A percentile compares a stretch with the other conserved stretches of the same genome.
These are phyloP conservation scores for Nymphalis c-album DNA, from an alignment of 2,888 invertebrate genomes.

Conservation along the genomic window DNA sequence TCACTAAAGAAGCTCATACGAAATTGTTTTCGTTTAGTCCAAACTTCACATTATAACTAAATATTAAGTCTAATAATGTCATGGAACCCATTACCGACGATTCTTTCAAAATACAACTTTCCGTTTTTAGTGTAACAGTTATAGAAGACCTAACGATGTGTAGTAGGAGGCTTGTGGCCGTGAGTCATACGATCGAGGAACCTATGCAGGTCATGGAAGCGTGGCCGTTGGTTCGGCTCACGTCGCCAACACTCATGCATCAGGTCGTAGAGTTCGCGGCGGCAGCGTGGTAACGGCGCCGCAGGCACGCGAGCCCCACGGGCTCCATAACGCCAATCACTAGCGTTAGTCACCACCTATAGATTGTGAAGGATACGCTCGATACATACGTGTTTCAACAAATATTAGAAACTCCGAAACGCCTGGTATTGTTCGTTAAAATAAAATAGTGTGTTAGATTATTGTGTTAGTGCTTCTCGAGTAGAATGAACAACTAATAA, in stretches of 20 bases:
- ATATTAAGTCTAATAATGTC: background rate
- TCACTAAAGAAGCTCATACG: conserved; percentile 39
- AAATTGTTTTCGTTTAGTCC: conserved; percentile 39
- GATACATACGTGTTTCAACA: too few species aligned
- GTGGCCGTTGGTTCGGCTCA: conserved; percentile 89
- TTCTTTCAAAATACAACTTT: too few species aligned
- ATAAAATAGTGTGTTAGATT: too few species aligned
- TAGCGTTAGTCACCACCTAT: conserved; percentile 84
- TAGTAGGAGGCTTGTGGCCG: conserved; percentile 80
- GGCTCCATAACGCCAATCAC: conserved; percentile 83
- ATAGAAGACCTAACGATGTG: conserved; percentile 47
- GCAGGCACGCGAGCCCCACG: conserved; percentile 71
- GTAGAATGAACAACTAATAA: too few species aligned
- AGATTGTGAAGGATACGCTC: background rate
- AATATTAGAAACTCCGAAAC: background rate
- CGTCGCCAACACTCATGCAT: conserved; percentile 96
- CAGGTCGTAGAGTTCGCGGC: conserved; percentile 93
- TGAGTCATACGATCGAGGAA: conserved; percentile 90
- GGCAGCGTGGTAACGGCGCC: conserved; percentile 87
- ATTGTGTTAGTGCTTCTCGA: too few species aligned
- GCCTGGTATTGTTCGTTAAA: too few species aligned
- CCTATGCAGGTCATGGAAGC: conserved; percentile 93
- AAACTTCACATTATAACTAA: background rate
- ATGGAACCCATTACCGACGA: background rate
- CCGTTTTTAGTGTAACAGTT: conserved; percentile 1